Base-by-base conservation (phyloP, 2,888 invertebrate species). In the Drosophila tripunctata region DNA sequence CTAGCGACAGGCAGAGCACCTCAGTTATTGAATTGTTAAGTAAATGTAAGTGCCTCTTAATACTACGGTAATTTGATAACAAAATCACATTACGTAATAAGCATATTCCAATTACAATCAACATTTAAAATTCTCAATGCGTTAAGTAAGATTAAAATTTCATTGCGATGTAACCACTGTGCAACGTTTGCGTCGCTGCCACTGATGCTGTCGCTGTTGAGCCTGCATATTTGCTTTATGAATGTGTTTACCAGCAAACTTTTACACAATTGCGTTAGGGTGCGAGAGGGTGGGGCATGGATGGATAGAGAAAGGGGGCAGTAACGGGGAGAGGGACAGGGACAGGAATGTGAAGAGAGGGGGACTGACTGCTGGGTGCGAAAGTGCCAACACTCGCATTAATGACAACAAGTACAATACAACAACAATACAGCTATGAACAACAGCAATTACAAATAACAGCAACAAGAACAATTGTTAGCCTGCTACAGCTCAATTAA, bases 171-270 rank as follows among this genome's bases (percentile, higher is more conserved):
- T 40, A 19, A 24, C 41, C 58, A 61, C 57, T 8, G 57, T 57
- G 63, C 47, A 27, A 27, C 58, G 58, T 24, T 44, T n/a, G 35
- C 54, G 47, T 44, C 62, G 61, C 30, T 36, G 33, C 52, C 57
- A 40, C 22, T 21, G 31, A 7, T 60, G 58, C 44, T 33, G 54
- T 40, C 48, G 56, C 50, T 57, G 52, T 14, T 47, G 31, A 69
- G 84, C 78, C 77, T 74, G 74, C 86, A 86, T 86, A 86, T 81
- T 81, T 81, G 73, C 81, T 86, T 86, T 81, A 81, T 81, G 86
- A 81, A 86, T 81, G 81, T 81, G 81, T 86, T 81, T 81, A 86
- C 86, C 81, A 83, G 86, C 67, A 81, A 81, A 86, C 83, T 81
- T 81, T 79, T 62, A 27, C 64, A 65, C 76, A 75, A 67, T 51